These are phyloP conservation scores for Thymelicus sylvestris DNA, from an alignment of 2,888 invertebrate species.

Conservation along the genomic window DNA sequence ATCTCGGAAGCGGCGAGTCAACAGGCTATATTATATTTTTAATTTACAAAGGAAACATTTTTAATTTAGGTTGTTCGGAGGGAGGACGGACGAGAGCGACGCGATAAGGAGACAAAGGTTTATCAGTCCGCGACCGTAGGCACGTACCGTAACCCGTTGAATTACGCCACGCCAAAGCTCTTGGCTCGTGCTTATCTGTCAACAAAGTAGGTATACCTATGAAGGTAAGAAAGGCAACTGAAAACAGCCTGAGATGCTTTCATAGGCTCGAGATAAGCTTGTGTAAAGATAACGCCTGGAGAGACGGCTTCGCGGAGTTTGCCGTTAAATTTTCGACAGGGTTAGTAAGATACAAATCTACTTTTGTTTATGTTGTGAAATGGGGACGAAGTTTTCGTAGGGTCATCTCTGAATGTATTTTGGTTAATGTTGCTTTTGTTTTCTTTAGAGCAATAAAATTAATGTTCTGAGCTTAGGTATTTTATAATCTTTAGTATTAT, in stretches of 20 bases:
- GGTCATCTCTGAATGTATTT: conserved; percentile 52
- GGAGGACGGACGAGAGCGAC: conserved; percentile 54
- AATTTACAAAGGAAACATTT: conserved; percentile 51
- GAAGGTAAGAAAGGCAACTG: conserved; percentile 48
- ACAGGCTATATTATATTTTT: conserved; percentile 35
- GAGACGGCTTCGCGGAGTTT: conserved; percentile 41
- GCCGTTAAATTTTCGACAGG: conserved; percentile 41
- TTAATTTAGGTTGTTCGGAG: conserved; percentile 56
- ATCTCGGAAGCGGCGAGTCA: conserved; percentile 25
- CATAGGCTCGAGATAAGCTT: conserved; percentile 41
- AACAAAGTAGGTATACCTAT: conserved; percentile 60
- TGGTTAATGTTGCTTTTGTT: background rate
- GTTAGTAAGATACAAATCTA: conserved; percentile 33
- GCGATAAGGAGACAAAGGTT: conserved; percentile 74
- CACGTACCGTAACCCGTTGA: conserved; percentile 69
- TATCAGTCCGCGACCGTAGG: conserved; percentile 61
- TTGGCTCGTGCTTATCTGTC: conserved; percentile 75
- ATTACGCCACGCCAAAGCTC: conserved; percentile 60
- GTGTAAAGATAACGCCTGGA: conserved; percentile 37
- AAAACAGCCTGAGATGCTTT: conserved; percentile 47
- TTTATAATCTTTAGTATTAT: too few relatives aligned
- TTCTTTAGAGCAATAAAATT: too few relatives aligned
- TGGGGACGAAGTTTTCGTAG: background rate
- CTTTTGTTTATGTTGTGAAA: conserved; percentile 23
- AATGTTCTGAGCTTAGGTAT: too few relatives aligned